Evolutionary conservation across 2,113 vertebrate species (phyloP).

Genomic region (Haemorhous mexicanus): DNA sequence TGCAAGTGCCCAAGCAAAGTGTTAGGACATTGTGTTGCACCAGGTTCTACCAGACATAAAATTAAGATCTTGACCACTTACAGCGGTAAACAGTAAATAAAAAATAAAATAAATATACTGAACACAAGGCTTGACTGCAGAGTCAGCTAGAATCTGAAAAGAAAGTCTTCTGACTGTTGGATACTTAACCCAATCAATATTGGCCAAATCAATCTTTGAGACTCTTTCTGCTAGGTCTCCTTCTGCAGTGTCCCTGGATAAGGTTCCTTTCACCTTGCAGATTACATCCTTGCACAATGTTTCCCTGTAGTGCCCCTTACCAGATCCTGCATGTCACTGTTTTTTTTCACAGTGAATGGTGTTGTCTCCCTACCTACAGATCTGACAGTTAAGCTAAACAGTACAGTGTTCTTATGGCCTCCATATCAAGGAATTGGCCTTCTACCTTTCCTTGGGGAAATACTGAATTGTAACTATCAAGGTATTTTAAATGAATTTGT

Average conservation of each 20-base stretch:
- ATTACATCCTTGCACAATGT: background rate
- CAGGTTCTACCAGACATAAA: constrained; percentile 10
- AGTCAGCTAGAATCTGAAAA: background rate
- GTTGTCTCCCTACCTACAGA: background rate
- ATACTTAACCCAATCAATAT: background rate
- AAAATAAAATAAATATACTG: background rate
- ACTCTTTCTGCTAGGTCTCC: background rate
- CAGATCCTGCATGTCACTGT: background rate
- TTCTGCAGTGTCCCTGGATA: background rate
- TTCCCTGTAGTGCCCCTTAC: background rate
- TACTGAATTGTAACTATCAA: background rate
- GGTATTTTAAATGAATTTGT: background rate
- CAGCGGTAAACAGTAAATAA: background rate
- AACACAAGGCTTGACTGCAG: background rate
- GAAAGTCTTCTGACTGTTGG: background rate
- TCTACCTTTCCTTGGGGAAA: background rate
- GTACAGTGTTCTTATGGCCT: background rate
- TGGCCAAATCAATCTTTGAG: background rate
- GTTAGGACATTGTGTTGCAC: background rate
- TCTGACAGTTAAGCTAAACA: background rate
- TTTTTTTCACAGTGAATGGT: background rate
- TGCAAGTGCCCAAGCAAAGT: background rate
- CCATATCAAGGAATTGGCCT: background rate
- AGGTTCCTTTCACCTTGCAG: background rate
- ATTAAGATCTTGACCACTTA: constrained; percentile 28